These are phyloP conservation scores for Philereme transversata DNA, from an alignment of 2,888 invertebrate species.

Conservation along the genomic window DNA sequence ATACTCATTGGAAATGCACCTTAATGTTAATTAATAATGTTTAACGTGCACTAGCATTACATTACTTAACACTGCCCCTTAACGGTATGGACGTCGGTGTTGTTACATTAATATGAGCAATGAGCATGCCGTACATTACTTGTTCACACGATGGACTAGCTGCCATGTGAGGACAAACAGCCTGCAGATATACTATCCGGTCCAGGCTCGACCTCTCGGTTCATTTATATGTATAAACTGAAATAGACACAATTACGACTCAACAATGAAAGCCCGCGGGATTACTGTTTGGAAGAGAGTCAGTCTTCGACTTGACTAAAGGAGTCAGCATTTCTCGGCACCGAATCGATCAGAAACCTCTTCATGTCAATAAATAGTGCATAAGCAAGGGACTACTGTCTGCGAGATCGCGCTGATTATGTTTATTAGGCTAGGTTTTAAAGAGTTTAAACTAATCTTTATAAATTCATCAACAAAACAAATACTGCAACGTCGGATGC, in stretches of 20 bases:
- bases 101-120: conserved; percentile 10
- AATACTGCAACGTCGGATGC: conserved; percentile 24
- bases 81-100: conserved; percentile 2
- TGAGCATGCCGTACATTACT: conserved; percentile 13
- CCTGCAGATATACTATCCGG: background rate
- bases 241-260: conserved; percentile 7
- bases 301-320: conserved; percentile 1
- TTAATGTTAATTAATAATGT: conserved; percentile 27
- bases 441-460: background rate
- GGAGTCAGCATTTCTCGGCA: conserved; percentile 7
- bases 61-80: conserved; percentile 14
- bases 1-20: conserved; percentile 24
- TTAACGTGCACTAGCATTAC: conserved; percentile 20
- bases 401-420: background rate
- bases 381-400: background rate
- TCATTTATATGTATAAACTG: conserved; percentile 14
- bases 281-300: conserved; percentile 1
- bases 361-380: conserved; percentile 9
- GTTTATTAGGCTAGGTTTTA: background rate
- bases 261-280: conserved; percentile 6
- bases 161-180: conserved; percentile 7
- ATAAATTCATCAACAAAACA: conserved; percentile 15
- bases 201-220: background rate
- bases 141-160: conserved; percentile 17
- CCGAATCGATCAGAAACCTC: conserved; percentile 7